Evolutionary conservation across 1,140 invertebrate genomes (phyloP).

Genomic region (Heliothis virescens): DNA sequence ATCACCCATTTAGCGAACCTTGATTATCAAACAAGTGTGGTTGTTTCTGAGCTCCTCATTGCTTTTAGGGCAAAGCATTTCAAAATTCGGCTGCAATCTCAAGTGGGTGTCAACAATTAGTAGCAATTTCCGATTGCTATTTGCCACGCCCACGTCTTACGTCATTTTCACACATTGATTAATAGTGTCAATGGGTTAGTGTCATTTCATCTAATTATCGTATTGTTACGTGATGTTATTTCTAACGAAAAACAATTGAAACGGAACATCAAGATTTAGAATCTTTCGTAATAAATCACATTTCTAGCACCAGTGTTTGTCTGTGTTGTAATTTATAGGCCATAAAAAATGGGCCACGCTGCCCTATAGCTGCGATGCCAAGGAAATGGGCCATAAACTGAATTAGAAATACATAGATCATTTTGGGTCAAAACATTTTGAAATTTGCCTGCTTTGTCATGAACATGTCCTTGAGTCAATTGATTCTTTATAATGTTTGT

Average conservation of each 20-base stretch:
- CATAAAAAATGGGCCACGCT: constrained; percentile 28
- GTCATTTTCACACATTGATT: not conserved
- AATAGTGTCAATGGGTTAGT: constrained; percentile 18
- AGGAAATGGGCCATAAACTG: constrained; percentile 26
- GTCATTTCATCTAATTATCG: constrained; percentile 10
- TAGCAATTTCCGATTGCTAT: constrained; percentile 10
- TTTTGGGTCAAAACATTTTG: constrained; percentile 4
- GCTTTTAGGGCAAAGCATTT: too few relatives aligned
- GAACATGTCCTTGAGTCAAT: too few relatives aligned
- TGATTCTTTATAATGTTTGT: too few relatives aligned
- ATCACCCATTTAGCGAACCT: too few relatives aligned
- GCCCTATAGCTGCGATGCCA: constrained; percentile 22
- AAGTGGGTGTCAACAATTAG: constrained; percentile 26
- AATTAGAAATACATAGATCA: not conserved
- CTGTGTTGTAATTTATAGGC: constrained; percentile 7
- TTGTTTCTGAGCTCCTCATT: too few relatives aligned
- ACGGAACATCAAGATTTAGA: too few relatives aligned
- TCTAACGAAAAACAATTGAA: too few relatives aligned
- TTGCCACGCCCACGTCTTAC: constrained; percentile 14
- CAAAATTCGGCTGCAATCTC: not conserved
- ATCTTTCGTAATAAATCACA: not conserved
- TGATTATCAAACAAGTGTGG: too few relatives aligned
- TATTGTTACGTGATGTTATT: not conserved
- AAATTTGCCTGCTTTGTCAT: not conserved
- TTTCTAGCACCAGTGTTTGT: not conserved